phyloP scores from a whole-genome alignment of 2,113 vertebrate species.

The Neolamprologus modestus region DNA sequence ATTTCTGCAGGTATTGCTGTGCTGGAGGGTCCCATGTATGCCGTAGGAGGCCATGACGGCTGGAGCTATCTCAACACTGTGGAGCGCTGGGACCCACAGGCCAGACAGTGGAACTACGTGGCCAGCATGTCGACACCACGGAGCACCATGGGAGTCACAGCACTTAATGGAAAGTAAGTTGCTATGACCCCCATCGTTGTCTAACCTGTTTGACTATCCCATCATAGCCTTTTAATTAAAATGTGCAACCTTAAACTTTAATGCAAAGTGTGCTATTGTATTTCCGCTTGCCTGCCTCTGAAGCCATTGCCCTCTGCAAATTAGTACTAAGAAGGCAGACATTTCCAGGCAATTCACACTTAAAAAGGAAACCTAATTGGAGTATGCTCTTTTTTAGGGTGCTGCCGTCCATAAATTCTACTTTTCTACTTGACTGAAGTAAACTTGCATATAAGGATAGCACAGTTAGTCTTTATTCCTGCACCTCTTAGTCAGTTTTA shows the following conservation, averaged over 20 bases:
- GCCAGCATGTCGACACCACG: conserved; percentile 95
- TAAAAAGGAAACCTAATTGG: not conserved
- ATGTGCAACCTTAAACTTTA: not conserved
- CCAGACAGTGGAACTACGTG: conserved; percentile 96
- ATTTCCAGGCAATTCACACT: not conserved
- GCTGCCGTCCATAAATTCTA: not conserved
- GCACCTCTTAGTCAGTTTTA: not conserved
- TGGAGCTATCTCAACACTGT: conserved; percentile 98
- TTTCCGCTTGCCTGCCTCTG: not conserved
- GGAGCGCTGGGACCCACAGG: conserved; percentile 96
- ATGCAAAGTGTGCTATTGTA: not conserved
- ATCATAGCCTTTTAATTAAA: not conserved
- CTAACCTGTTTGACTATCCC: not conserved
- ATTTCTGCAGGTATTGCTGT: conserved; percentile 82
- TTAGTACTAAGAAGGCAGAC: not conserved
- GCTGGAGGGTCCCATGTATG: conserved; percentile 98
- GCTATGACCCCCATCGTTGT: not conserved
- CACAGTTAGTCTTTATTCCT: not conserved
- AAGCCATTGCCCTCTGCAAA: not conserved
- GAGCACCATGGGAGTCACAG: conserved; percentile 91
- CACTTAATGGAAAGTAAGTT: conserved; percentile 92
- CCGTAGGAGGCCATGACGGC: conserved; percentile 94
- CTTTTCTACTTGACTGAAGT: not conserved
- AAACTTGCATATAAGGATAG: not conserved
- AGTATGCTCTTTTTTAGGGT: not conserved